Evolutionary conservation across 2,797 vertebrate genomes (phyloP).

Genomic region (Chloroceryle inda): DNA sequence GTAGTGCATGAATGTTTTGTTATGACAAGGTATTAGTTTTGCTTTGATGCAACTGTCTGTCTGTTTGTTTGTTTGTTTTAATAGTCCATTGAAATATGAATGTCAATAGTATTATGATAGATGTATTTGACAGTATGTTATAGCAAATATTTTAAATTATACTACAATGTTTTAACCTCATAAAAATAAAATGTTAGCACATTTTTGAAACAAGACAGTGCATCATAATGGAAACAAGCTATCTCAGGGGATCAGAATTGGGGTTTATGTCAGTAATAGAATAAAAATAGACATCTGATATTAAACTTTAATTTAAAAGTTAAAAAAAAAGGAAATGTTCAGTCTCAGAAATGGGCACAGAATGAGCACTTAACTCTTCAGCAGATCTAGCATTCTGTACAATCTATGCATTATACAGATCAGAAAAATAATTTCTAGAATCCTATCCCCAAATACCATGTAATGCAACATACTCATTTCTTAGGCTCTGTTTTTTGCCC

Average conservation of each 20-base stretch:
- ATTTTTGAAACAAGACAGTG: background rate
- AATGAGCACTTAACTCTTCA: background rate
- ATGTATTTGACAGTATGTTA: background rate
- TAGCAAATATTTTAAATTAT: background rate
- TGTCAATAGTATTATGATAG: background rate
- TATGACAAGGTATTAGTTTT: background rate
- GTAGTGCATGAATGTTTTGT: rapidly evolving
- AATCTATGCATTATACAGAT: background rate
- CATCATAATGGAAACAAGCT: background rate
- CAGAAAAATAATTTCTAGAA: background rate
- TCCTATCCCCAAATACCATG: background rate
- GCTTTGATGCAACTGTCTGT: background rate
- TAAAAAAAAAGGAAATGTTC: background rate
- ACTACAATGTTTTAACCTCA: background rate
- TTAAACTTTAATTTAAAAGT: background rate
- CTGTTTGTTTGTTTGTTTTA: background rate
- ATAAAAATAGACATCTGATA: background rate
- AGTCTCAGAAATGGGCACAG: background rate
- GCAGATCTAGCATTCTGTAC: background rate
- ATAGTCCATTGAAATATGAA: background rate
- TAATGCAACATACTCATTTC: background rate
- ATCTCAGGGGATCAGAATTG: background rate
- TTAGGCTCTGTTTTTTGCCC: background rate
- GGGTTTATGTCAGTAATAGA: background rate
- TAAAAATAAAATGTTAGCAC: background rate